phyloP scores from a whole-genome alignment of 2,113 vertebrate species.

The Protobothrops mucrosquamatus region DNA sequence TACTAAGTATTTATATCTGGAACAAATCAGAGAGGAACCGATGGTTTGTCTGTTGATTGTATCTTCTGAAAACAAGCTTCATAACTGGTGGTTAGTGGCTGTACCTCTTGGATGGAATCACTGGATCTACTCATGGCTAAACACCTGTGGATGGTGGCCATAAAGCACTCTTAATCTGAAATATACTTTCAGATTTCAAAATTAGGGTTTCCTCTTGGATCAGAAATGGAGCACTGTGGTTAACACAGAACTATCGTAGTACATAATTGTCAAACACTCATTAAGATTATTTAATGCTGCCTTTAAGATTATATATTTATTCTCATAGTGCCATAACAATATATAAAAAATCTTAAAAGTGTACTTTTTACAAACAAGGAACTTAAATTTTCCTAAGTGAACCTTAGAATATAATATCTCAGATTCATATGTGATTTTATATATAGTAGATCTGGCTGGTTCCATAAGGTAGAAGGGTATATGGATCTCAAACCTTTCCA shows the following conservation, averaged over 20 bases:
- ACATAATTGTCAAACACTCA: background rate
- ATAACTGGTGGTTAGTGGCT: background rate
- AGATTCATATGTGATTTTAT: background rate
- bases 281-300: background rate
- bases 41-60: background rate
- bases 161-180: background rate
- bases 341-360: background rate
- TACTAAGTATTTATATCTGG: background rate
- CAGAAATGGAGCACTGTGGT: background rate
- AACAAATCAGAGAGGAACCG: background rate
- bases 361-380: background rate
- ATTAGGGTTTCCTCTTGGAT: background rate
- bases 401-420: background rate
- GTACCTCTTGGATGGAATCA: background rate
- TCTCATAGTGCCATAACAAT: background rate
- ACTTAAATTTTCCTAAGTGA: background rate
- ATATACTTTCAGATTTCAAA: background rate
- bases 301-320: background rate
- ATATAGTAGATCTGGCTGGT: background rate
- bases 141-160: background rate
- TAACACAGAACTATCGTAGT: background rate
- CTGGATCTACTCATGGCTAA: background rate
- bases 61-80: background rate
- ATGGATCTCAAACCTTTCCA: background rate
- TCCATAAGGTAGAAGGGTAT: background rate